These are phyloP conservation scores for Ophioninae sp. DNA, from an alignment of 2,888 invertebrate species.

Conservation along the genomic window DNA sequence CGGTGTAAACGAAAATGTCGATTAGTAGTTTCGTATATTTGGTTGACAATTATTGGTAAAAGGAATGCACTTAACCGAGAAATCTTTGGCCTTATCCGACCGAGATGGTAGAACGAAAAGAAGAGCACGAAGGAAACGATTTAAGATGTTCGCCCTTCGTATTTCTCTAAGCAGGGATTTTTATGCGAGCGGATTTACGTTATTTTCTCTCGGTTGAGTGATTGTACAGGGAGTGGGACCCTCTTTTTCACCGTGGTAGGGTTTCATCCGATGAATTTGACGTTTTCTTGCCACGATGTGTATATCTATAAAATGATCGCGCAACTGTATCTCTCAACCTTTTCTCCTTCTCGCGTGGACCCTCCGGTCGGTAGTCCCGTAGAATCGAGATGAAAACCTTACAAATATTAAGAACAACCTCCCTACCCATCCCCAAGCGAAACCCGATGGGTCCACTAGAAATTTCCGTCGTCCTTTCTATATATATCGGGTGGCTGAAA, in stretches of 20 bases:
- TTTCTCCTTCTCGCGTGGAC: constrained; percentile 27
- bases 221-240: constrained; percentile 52
- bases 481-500: background rate
- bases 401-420: constrained; percentile 79
- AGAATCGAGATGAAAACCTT: constrained; percentile 74
- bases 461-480: constrained; percentile 14
- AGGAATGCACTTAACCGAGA: constrained; percentile 30
- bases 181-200: constrained; percentile 74
- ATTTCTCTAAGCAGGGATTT: constrained; percentile 71
- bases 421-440: constrained; percentile 51
- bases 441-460: constrained; percentile 9
- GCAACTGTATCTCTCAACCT: constrained; percentile 34
- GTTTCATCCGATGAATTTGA: constrained; percentile 40
- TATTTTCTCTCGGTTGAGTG: constrained; percentile 64
- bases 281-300: constrained; percentile 21
- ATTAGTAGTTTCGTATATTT: constrained; percentile 13
- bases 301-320: constrained; percentile 30
- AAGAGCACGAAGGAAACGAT: constrained; percentile 65
- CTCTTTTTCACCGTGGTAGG: constrained; percentile 24
- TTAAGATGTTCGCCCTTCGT: constrained; percentile 72
- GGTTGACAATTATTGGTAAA: constrained; percentile 18
- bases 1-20: background rate
- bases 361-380: constrained; percentile 51
- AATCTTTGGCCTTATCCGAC: constrained; percentile 32
- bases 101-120: constrained; percentile 6